Conservation (phyloP, 2,113 vertebrate genomes). For the Mustela lutreola region DNA sequence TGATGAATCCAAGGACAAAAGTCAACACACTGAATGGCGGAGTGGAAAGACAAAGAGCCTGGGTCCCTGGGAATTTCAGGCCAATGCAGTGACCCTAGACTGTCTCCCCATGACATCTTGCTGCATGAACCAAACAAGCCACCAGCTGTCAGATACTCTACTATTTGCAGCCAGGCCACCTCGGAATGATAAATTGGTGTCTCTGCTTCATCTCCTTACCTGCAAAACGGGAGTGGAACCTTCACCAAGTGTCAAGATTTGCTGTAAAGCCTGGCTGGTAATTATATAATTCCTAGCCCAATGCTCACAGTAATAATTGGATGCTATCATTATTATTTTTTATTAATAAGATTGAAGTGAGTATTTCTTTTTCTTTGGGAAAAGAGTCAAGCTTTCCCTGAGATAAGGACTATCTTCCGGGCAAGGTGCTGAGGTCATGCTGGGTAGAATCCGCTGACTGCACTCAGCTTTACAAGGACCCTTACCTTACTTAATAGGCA, state of each 20-base stretch:
- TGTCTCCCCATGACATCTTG: background rate
- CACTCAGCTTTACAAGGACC: background rate
- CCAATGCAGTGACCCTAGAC: background rate
- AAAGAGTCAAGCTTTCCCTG: background rate
- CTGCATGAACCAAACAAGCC: background rate
- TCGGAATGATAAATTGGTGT: background rate
- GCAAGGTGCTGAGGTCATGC: background rate
- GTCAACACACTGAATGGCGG: background rate
- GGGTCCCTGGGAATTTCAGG: background rate
- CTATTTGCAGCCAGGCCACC: background rate
- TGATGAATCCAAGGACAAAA: background rate
- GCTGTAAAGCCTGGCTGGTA: background rate
- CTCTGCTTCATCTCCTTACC: slow-evolving; percentile 6
- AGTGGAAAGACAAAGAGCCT: background rate
- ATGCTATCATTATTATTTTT: background rate
- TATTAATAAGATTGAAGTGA: background rate
- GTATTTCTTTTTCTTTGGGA: background rate
- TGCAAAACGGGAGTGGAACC: background rate
- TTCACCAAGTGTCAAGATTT: background rate
- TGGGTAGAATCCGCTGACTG: background rate
- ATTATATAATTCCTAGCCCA: background rate
- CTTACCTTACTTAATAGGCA: background rate
- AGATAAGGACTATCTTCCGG: background rate
- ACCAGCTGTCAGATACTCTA: background rate
- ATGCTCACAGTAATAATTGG: background rate